Percentiles rank a stretch among this genome's conserved stretches.
Evolutionary conservation across 2,113 vertebrate species (phyloP).

Genomic region (Lasiurus borealis): DNA sequence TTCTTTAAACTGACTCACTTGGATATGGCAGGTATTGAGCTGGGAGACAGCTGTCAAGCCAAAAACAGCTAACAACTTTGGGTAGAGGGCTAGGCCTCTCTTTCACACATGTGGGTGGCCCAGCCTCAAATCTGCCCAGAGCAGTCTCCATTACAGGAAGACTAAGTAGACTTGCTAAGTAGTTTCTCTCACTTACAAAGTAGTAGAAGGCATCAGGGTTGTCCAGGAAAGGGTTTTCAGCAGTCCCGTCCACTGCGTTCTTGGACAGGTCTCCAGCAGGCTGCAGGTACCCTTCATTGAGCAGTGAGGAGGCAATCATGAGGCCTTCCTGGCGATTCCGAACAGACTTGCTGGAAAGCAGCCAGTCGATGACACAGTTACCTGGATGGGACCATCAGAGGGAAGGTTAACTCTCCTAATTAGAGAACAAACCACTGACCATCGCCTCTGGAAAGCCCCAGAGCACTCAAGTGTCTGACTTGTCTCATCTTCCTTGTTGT

Average conservation of each 20-base stretch:
- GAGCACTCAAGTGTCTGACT: neutral
- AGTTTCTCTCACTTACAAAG: conserved; percentile 91
- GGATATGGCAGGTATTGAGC: neutral
- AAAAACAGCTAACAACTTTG: neutral
- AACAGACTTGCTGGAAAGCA: conserved; percentile 90
- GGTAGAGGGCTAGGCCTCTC: neutral
- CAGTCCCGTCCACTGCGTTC: conserved; percentile 85
- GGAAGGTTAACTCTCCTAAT: neutral
- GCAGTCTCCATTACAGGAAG: neutral
- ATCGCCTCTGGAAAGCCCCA: neutral
- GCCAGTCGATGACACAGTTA: conserved; percentile 93
- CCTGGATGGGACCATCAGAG: conserved; percentile 85
- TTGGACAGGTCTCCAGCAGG: conserved; percentile 94
- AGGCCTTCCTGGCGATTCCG: conserved; percentile 93
- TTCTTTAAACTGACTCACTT: neutral
- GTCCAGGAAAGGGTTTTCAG: conserved; percentile 92
- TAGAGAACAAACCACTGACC: neutral
- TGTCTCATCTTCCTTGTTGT: neutral
- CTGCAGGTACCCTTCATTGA: conserved; percentile 96
- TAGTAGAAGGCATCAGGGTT: conserved; percentile 93
- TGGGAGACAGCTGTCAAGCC: neutral
- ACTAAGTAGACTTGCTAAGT: neutral
- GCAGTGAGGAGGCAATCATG: conserved; percentile 92
- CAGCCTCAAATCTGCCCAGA: neutral
- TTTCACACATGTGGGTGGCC: neutral